Base-by-base conservation (phyloP, 2,797 vertebrate species). In the Anniella stebbinsi region DNA sequence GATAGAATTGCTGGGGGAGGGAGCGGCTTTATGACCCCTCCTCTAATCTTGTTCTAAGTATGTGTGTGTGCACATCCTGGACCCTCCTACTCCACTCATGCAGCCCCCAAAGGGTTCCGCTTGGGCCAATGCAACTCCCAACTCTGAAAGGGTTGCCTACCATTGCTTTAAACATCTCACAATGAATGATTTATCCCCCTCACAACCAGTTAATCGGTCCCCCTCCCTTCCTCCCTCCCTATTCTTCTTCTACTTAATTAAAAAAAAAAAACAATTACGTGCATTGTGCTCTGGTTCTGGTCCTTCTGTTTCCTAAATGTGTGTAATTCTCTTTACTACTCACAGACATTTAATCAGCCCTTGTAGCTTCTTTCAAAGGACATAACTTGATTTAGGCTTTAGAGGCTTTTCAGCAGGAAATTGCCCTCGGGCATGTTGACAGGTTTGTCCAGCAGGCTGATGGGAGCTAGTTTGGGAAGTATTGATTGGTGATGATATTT, bases 291-390 rank as follows among this genome's bases (percentile, higher is more conserved):
- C 67, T 87, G 73, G 6, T 77, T 87, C 80, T 81, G 48, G 87
- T 89, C 23, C 18, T 0, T 0, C 94, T 95, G 88, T 96, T 95
- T 95, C 87, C 93, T 95, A 93, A 93, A 93, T 88, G 91, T 75
- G 94, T 94, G 85, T 92, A 94, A 94, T 96, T 96, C 92, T 94
- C 90, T 95, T 95, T 95, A 90, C 92, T 92, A 93, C 89, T 89
- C 94, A 90, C 92, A 94, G 93, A 94, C 90, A 94, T 93, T 96
- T 96, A 96, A 96, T 96, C 93, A 96, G 75, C 92, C 91, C 91
- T 92, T 82, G 87, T 88, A 88, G 93, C 92, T 96, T 95, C 94
- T 96, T 96, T 97, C 96, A 97, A 94, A 97, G 93, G 91, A 93
- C 89, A 95, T 96, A 94, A 95, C 70, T 95, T 95, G 94, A 95